Conservation (phyloP, 2,888 invertebrate genomes). For the Callosobruchus maculatus region DNA sequence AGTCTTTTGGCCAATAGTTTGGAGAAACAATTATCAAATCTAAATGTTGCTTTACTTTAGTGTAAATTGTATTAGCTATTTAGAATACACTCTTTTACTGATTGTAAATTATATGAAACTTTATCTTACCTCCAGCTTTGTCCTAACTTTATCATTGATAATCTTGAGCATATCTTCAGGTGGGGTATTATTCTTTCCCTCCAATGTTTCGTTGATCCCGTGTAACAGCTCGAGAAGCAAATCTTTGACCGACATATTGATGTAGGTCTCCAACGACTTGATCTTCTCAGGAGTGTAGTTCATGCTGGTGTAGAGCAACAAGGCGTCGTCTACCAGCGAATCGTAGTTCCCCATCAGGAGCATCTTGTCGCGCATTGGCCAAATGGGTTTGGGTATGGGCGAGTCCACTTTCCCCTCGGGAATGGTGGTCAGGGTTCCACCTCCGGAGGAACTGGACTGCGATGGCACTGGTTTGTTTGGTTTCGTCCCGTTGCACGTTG, state of each 20-base stretch:
- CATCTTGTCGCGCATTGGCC: slow-evolving; percentile 39
- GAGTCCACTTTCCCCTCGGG: slow-evolving; percentile 50
- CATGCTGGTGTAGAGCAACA: slow-evolving; percentile 44
- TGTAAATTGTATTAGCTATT: no score
- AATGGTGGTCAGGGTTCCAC: slow-evolving; percentile 47
- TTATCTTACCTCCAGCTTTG: slow-evolving; percentile 39
- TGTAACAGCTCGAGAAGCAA: slow-evolving; percentile 45
- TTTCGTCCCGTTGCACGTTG: slow-evolving; percentile 27
- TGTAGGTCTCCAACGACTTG: slow-evolving; percentile 20
- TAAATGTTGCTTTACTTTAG: no score
- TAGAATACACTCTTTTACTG: no score
- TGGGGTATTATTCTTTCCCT: slow-evolving; percentile 36
- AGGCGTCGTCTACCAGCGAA: slow-evolving; percentile 45
- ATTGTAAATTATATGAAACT: background rate
- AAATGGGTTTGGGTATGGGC: slow-evolving; percentile 47
- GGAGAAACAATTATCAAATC: no score
- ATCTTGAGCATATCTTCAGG: slow-evolving; percentile 46
- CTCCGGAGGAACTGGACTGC: slow-evolving; percentile 31
- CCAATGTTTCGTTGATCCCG: slow-evolving; percentile 45
- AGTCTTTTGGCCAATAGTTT: no score
- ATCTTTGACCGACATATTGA: slow-evolving; percentile 42
- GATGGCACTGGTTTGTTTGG: slow-evolving; percentile 34
- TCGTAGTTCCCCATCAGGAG: slow-evolving; percentile 35
- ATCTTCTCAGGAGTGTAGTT: slow-evolving; percentile 32
- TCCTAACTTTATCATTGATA: slow-evolving; percentile 43